Evolutionary conservation across 2,888 invertebrate species (phyloP).

Genomic region (Microchrysa polita): DNA sequence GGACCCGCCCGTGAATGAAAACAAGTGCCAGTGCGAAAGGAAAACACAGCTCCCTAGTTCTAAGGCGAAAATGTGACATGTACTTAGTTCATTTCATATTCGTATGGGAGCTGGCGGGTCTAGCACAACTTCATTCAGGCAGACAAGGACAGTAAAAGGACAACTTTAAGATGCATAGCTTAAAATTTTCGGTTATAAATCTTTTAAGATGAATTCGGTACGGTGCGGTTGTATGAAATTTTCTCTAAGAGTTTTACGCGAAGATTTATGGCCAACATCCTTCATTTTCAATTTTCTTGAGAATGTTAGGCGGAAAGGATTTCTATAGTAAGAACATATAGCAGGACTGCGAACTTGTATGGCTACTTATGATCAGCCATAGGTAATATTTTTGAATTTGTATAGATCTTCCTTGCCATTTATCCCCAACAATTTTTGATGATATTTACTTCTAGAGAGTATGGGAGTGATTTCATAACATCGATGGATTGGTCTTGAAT

Average conservation of each 20-base stretch:
- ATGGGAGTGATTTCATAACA: no score
- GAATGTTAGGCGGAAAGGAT: background rate
- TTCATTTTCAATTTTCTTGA: slow-evolving; percentile 46
- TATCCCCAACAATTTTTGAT: no score
- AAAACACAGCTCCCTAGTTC: background rate
- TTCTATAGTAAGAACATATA: no score
- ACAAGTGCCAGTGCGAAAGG: background rate
- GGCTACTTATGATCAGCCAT: no score
- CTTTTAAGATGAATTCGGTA: slow-evolving; percentile 44
- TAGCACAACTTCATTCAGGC: background rate
- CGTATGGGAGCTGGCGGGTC: background rate
- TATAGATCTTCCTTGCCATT: no score
- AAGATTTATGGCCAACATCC: slow-evolving; percentile 46
- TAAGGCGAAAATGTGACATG: background rate
- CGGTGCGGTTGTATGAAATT: slow-evolving; percentile 41
- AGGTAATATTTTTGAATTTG: no score
- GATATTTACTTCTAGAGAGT: no score
- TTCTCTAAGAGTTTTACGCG: slow-evolving; percentile 26
- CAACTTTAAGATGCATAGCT: slow-evolving; percentile 39
- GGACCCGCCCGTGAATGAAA: background rate
- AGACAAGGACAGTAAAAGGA: background rate
- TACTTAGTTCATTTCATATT: background rate
- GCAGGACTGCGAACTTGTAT: no score
- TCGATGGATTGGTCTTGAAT: no score
- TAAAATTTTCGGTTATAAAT: slow-evolving; percentile 45